Evolutionary conservation across 2,888 invertebrate genomes (phyloP).

Genomic region (Melipona beecheii): DNA sequence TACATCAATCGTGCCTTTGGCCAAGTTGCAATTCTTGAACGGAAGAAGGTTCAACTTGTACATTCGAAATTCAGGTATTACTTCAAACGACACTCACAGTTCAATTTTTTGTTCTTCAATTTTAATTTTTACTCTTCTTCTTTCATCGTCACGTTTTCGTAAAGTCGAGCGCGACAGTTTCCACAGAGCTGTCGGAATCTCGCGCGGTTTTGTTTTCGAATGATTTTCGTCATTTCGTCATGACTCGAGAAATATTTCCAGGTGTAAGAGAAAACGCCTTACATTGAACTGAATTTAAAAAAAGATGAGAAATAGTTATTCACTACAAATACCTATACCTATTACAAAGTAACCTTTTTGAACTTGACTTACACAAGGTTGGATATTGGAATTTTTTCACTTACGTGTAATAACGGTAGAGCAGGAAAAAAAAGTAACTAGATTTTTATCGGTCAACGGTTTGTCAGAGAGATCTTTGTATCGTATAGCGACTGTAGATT

Average conservation of each 20-base stretch:
- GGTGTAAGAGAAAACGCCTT: slow-evolving; percentile 56
- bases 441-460: slow-evolving; percentile 46
- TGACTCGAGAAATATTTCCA: slow-evolving; percentile 47
- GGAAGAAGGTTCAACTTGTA: slow-evolving; percentile 67
- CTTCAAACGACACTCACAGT: slow-evolving; percentile 39
- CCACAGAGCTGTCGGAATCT: neutral
- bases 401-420: slow-evolving; percentile 30
- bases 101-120: neutral
- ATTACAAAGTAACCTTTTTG: slow-evolving; percentile 49
- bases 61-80: slow-evolving; percentile 57
- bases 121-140: slow-evolving; percentile 45
- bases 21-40: slow-evolving; percentile 73
- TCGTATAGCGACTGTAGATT: slow-evolving; percentile 55
- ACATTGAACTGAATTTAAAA: slow-evolving; percentile 63
- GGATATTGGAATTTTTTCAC: slow-evolving; percentile 53
- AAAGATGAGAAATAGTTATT: slow-evolving; percentile 14
- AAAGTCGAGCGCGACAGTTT: neutral
- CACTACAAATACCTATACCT: slow-evolving; percentile 35
- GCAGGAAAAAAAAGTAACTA: slow-evolving; percentile 24
- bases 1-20: slow-evolving; percentile 79
- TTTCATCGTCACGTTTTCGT: slow-evolving; percentile 31
- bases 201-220: slow-evolving; percentile 19
- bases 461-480: slow-evolving; percentile 42
- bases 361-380: slow-evolving; percentile 49
- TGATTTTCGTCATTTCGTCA: slow-evolving; percentile 11